Evolutionary conservation across 2,113 vertebrate genomes (phyloP).

Genomic region (Suncus etruscus): DNA sequence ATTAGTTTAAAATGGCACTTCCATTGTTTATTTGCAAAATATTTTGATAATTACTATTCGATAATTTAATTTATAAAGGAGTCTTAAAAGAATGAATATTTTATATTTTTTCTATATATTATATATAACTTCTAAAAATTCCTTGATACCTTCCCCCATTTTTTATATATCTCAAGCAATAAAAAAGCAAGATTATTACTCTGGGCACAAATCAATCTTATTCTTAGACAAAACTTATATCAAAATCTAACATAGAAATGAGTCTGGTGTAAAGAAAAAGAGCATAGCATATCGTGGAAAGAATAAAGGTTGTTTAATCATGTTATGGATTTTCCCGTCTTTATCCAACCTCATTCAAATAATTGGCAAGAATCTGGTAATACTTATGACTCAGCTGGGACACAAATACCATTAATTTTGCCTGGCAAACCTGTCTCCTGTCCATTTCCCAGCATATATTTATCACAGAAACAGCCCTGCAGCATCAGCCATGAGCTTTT

Average conservation of each 20-base stretch:
- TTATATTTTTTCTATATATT: background rate
- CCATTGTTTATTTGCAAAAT: constrained; percentile 6
- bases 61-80: background rate
- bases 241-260: constrained; percentile 1
- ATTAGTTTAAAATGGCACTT: background rate
- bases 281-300: background rate
- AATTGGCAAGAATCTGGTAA: constrained; percentile 64
- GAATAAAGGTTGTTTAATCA: constrained; percentile 26
- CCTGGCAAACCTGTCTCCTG: constrained; percentile 17
- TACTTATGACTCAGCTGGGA: constrained; percentile 57
- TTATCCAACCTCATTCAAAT: constrained; percentile 62
- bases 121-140: background rate
- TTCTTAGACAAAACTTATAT: background rate
- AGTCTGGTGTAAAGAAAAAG: background rate
- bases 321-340: constrained; percentile 62
- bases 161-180: background rate
- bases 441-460: constrained; percentile 69
- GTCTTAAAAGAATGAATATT: background rate
- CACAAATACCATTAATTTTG: constrained; percentile 66
- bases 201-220: background rate
- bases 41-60: background rate
- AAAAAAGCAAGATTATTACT: background rate
- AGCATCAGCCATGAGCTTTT: constrained; percentile 9
- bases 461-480: constrained; percentile 22
- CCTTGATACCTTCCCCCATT: fast-evolving